Evolutionary conservation across 2,888 invertebrate genomes (phyloP).

Genomic region (Agrotis ipsilon): DNA sequence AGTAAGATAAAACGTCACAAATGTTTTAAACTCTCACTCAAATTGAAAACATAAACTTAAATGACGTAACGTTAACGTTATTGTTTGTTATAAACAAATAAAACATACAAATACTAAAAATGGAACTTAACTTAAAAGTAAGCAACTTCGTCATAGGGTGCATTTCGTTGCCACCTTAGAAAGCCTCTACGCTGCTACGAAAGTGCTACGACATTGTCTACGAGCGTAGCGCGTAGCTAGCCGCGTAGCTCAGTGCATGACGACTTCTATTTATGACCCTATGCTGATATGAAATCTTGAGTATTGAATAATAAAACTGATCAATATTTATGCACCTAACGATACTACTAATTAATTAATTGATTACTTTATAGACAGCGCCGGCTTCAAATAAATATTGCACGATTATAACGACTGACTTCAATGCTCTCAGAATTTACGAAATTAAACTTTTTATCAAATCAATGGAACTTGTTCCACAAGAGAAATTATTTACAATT

Average conservation of each 20-base stretch:
- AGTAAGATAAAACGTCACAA: too few relatives aligned
- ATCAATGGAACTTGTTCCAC: too few relatives aligned
- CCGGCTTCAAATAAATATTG: background rate
- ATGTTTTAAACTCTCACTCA: too few relatives aligned
- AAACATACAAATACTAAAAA: too few relatives aligned
- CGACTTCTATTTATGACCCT: background rate
- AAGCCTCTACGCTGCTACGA: conserved; percentile 40
- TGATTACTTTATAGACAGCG: background rate
- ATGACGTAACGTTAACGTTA: too few relatives aligned
- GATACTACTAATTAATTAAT: background rate
- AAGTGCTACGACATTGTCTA: conserved; percentile 44
- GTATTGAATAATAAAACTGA: conserved; percentile 1
- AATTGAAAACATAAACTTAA: too few relatives aligned
- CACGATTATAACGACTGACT: background rate
- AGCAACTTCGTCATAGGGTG: background rate
- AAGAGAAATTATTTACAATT: too few relatives aligned
- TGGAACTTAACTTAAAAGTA: too few relatives aligned
- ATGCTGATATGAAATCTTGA: background rate
- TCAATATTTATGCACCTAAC: background rate
- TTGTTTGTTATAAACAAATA: too few relatives aligned
- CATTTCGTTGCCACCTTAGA: background rate
- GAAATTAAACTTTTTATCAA: background rate
- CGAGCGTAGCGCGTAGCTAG: conserved; percentile 13
- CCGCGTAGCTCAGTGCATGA: background rate
- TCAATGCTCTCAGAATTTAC: background rate